A percentile compares a stretch with the other conserved stretches of the same genome.
These are phyloP conservation scores for Eulemur rubriventer DNA, from an alignment of 2,797 vertebrate species.

Conservation along the genomic window DNA sequence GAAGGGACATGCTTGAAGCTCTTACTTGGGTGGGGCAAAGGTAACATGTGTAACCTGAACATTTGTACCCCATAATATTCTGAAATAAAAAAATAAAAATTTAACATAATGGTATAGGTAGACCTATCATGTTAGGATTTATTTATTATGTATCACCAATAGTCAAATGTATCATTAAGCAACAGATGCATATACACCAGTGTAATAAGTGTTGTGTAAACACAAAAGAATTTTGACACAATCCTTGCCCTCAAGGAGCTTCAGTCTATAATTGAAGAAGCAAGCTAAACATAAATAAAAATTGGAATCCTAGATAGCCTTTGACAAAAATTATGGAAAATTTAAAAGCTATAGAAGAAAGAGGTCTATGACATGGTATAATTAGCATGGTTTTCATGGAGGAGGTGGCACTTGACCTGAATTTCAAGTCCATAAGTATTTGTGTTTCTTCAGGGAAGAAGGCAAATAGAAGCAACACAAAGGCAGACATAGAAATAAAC, in stretches of 20 bases:
- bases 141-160: not conserved
- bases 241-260: not conserved
- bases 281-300: not conserved
- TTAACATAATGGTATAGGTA: not conserved
- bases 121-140: not conserved
- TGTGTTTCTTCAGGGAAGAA: not conserved
- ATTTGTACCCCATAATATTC: too few species aligned
- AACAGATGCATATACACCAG: not conserved
- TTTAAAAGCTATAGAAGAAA: not conserved
- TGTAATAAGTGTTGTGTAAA: not conserved
- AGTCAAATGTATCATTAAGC: not conserved
- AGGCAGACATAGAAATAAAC: constrained; percentile 3
- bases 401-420: not conserved
- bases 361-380: not conserved
- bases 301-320: not conserved
- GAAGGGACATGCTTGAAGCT: too few species aligned
- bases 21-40: too few species aligned
- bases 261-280: not conserved
- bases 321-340: not conserved
- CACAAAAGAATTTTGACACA: not conserved
- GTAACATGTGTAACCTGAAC: too few species aligned
- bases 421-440: not conserved
- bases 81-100: not conserved
- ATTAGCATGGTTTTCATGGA: not conserved
- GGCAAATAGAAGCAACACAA: not conserved